Base-by-base conservation (phyloP, 2,888 invertebrate species). In the Meghimatium bilineatum region DNA sequence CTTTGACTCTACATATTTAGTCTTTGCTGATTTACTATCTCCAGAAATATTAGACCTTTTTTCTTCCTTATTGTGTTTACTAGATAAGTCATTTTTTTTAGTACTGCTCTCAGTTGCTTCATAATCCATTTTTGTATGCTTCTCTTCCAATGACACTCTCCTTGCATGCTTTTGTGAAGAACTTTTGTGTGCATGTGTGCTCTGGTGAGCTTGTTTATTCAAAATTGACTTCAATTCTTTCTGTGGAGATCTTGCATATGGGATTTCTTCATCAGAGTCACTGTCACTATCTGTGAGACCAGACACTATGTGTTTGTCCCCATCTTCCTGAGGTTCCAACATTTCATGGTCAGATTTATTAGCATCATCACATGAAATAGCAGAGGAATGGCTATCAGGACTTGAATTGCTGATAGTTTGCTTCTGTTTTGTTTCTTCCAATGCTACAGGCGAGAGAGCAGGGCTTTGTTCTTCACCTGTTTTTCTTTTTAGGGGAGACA, bases 211-310 rank as follows among this genome's bases (percentile, higher is more conserved):
- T 32, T 72, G 76, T 60, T 82, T 75, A 44, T 36, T 75, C 32
- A 78, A 44, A 26, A 44, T 38, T 32, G 60, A 69, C 34, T 83
- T 78, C 52, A 72, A 36, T 36, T 66, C 67, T 79, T 83, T 83
- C 44, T 83, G 77, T n/a, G 52, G 72, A 17, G 83, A 78, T 23
- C 14, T 78, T 23, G 63, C 26, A 63, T 29, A 63, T 17, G 78
- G 63, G 36, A 52, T 26, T 26, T 84, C 80, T 52, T 84, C 79
- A n/a, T 80, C 84, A 14, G 84, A 84, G 14, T 80, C 84, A 80
- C 84, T 84, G 63, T 84, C 84, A 80, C 84, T 80, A 44, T 84
- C 84, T 44, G 80, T 69, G 20, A 84, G 76, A 60, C 80, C 84
- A 69, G 84, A 76, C 29, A 76, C 71, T 32, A 84, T 80, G 23